phyloP scores from a whole-genome alignment of 2,797 vertebrate species.

The Scleropages formosus region DNA sequence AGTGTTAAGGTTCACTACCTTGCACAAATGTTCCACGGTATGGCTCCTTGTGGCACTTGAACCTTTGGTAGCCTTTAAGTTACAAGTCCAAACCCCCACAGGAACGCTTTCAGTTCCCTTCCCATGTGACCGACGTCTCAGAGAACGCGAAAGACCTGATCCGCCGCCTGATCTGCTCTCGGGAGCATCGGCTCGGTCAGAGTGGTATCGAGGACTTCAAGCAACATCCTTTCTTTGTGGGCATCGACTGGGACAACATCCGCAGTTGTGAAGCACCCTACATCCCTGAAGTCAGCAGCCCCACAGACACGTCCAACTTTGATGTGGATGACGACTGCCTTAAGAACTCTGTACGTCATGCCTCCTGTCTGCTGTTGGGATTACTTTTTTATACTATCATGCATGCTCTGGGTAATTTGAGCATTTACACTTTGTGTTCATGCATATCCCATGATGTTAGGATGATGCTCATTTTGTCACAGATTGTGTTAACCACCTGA shows the following conservation, averaged over 20 bases:
- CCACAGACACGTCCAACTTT: slow-evolving; percentile 97
- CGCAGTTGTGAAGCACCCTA: slow-evolving; percentile 93
- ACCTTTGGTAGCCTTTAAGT: no score
- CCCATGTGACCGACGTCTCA: slow-evolving; percentile 87
- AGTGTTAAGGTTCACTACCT: no score
- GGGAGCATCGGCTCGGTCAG: slow-evolving; percentile 92
- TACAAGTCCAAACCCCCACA: slow-evolving; percentile 44
- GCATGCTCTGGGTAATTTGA: not conserved
- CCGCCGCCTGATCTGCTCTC: slow-evolving; percentile 91
- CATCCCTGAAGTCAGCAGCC: slow-evolving; percentile 99
- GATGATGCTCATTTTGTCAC: not conserved
- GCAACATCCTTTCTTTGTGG: slow-evolving; percentile 89
- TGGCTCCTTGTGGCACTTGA: no score
- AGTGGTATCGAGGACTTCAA: slow-evolving; percentile 97
- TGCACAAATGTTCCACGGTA: no score
- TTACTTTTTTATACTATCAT: not conserved
- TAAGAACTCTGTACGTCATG: slow-evolving; percentile 87
- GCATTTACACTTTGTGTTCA: not conserved
- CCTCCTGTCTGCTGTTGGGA: not conserved
- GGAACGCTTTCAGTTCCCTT: slow-evolving; percentile 97
- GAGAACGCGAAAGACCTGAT: slow-evolving; percentile 96
- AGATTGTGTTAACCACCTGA: not conserved
- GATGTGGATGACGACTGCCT: slow-evolving; percentile 98
- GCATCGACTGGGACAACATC: slow-evolving; percentile 95
- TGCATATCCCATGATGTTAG: not conserved